Evolutionary conservation across 35 echinoderm and acorn worm genomes (phyloP).

Genomic region (Eucidaris tribuloides): DNA sequence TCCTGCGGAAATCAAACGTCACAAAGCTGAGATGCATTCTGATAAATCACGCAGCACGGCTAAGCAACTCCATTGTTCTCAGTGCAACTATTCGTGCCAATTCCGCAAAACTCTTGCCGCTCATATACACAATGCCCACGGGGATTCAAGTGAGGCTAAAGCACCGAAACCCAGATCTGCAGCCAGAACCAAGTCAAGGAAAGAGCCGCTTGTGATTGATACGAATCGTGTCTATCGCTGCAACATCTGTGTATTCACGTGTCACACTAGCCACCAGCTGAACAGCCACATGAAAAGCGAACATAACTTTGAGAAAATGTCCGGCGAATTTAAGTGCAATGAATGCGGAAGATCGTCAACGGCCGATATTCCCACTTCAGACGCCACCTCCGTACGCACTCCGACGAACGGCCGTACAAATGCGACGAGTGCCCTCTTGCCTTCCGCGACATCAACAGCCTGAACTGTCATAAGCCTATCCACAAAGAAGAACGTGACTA

Average conservation of each 20-base stretch:
- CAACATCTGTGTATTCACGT: constrained; percentile 36
- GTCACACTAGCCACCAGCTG: constrained; percentile 31
- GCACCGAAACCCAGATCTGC: background rate
- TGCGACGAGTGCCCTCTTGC: constrained; percentile 54
- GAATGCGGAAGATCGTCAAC: constrained; percentile 35
- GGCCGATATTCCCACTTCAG: constrained; percentile 34
- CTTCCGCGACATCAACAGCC: constrained; percentile 29
- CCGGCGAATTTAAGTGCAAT: constrained; percentile 30
- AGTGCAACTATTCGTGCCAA: constrained; percentile 42
- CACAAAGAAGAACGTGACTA: constrained; percentile 69
- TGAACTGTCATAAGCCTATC: constrained; percentile 61
- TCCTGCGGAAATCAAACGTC: background rate
- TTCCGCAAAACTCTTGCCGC: constrained; percentile 28
- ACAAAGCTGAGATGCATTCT: background rate
- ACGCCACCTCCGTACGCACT: constrained; percentile 67
- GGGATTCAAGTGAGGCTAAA: background rate
- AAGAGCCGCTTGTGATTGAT: background rate
- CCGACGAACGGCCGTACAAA: constrained; percentile 76
- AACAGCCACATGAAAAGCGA: constrained; percentile 21
- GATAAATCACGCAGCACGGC: background rate
- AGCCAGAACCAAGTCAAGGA: background rate
- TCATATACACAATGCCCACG: background rate
- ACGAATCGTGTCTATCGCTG: constrained; percentile 25
- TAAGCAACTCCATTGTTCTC: constrained; percentile 10
- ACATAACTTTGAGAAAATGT: constrained; percentile 28